Base-by-base conservation (phyloP, 2,797 vertebrate genomes). In the Cossypha dichroa region DNA sequence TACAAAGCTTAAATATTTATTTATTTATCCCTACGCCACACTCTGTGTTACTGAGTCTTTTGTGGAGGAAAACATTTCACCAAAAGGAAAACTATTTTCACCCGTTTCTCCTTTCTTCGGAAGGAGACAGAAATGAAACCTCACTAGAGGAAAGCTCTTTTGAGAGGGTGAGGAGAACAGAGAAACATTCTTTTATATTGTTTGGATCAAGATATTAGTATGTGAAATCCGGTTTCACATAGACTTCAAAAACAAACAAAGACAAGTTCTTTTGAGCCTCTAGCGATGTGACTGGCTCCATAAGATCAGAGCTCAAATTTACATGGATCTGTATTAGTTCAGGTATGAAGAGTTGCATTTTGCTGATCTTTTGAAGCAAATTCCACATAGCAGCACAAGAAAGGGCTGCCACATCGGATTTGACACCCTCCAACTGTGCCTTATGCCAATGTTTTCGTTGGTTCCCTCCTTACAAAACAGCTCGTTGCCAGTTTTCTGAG, bases 251-350 rank as follows among this genome's bases (percentile, higher is more conserved):
- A 96, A 77, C 77, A 91, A 93, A 95, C 82, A 89, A 93, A 96
- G 92, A 68, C 77, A 93, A 94, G 66, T 93, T 63, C 80, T 94
- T 96, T 95, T 83, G 81, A 97, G 95, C 66, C 62, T 91, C 75
- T 75, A 76, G 93, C 45, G 0, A 93, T 97, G 94, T 95, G 96
- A 95, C 90, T 91, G 92, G 94, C 66, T 95, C 83, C 52, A 8
- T 88, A 92, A 95, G 95, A 97, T 96, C 96, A 97, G 93, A 92
- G 93, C 94, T 94, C 92, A 88, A 96, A 97, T 97, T 97, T 96
- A 97, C 96, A 97, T 96, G 97, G 94, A 97, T 97, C 94, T 97
- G 96, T 97, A 96, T 97, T 97, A 95, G 91, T 98, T 97, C 97
- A 97, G 96, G 96, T 96, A 97, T 95, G 88, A 96, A 91, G 88